phyloP scores from a whole-genome alignment of 2,113 vertebrate species.

The Halichoerus grypus region DNA sequence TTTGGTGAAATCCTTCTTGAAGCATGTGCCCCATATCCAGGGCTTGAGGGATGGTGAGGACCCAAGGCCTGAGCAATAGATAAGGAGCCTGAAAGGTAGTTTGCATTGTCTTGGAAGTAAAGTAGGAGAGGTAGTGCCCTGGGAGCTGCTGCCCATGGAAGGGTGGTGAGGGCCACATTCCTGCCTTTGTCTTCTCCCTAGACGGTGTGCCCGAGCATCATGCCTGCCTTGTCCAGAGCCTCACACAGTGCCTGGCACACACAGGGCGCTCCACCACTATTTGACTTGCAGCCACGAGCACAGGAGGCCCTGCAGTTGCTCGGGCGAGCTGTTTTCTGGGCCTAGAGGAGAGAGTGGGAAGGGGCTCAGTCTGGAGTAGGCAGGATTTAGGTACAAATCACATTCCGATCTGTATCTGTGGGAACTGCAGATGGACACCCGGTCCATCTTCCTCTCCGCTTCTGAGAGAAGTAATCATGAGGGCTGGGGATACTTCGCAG shows the following conservation, averaged over 20 bases:
- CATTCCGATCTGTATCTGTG: not conserved
- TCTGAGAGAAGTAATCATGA: not conserved
- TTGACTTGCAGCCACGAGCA: not conserved
- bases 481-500: no score
- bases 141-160: not conserved
- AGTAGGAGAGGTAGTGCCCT: not conserved
- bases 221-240: not conserved
- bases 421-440: rapidly evolving
- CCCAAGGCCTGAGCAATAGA: not conserved
- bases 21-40: rapidly evolving
- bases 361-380: not conserved
- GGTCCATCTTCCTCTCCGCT: not conserved
- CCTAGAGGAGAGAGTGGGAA: not conserved
- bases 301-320: rapidly evolving
- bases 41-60: not conserved
- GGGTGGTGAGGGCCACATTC: not conserved
- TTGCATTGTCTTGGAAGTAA: not conserved
- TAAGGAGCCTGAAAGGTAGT: not conserved
- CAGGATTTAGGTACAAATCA: not conserved
- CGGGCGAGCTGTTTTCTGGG: not conserved
- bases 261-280: no score
- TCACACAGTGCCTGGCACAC: not conserved
- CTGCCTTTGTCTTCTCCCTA: not conserved
- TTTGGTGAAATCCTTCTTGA: not conserved
- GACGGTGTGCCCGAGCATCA: rapidly evolving